These are phyloP conservation scores for Micrastur ruficollis DNA, from an alignment of 2,797 vertebrate genomes.

Conservation along the genomic window DNA sequence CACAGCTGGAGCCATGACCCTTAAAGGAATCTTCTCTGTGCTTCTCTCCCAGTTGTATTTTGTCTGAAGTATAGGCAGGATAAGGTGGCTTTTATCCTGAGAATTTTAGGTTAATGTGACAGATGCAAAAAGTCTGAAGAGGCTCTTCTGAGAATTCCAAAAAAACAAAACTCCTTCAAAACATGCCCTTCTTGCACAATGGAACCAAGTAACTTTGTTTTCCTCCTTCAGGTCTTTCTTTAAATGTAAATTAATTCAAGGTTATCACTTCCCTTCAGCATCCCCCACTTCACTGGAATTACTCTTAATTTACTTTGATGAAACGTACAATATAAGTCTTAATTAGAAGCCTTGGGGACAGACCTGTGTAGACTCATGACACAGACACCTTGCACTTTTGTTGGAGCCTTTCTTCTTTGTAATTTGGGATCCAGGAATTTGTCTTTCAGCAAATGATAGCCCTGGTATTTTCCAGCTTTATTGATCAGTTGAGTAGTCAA, in stretches of 20 bases:
- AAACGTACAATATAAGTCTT: neutral
- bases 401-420: neutral
- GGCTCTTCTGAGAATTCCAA: neutral
- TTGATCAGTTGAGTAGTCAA: neutral
- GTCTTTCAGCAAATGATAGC: neutral
- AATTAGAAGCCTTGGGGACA: conserved; percentile 18
- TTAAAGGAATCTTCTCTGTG: neutral
- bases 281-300: neutral
- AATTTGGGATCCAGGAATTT: neutral
- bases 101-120: neutral
- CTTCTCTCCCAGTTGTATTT: neutral
- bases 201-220: neutral
- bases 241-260: conserved; percentile 30
- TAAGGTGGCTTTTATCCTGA: neutral
- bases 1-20: neutral
- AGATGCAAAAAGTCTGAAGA: neutral
- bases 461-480: conserved; percentile 1
- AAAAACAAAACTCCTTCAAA: neutral
- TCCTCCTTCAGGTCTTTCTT: neutral
- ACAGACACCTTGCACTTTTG: neutral
- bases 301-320: conserved; percentile 25
- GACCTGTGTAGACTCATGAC: neutral
- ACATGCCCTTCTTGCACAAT: neutral
- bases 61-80: neutral
- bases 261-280: conserved; percentile 16